phyloP scores from a whole-genome alignment of 2,888 invertebrate genomes.

The Tipula vernalis region DNA sequence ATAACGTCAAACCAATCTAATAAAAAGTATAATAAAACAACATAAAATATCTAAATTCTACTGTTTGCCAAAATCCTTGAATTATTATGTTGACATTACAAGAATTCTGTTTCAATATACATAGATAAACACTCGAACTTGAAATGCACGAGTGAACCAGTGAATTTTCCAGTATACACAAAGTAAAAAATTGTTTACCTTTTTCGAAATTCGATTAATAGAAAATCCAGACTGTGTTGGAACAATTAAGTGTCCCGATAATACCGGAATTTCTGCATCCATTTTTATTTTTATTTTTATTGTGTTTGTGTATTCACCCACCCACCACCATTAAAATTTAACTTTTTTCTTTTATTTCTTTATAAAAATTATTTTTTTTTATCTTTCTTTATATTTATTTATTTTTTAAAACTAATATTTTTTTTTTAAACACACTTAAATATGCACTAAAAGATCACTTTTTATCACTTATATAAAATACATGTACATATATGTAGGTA shows the following conservation, averaged over 20 bases:
- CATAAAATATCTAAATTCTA: not conserved
- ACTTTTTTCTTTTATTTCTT: not conserved
- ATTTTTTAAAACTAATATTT: not conserved
- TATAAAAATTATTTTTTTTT: not conserved
- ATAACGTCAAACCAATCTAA: not conserved
- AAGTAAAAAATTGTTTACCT: conserved; percentile 37
- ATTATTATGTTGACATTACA: not conserved
- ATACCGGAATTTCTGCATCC: conserved; percentile 63
- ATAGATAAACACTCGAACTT: not conserved
- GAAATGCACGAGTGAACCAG: not conserved
- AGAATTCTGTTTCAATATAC: not conserved
- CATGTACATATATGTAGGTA: not conserved
- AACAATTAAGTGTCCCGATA: conserved; percentile 59
- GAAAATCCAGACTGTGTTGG: conserved; percentile 51
- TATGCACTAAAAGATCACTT: not conserved
- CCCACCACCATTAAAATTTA: not conserved
- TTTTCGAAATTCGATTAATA: conserved; percentile 64
- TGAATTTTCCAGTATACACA: conserved; percentile 15
- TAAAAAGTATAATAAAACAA: conserved; percentile 6
- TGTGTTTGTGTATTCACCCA: conserved; percentile 11
- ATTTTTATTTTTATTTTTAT: conserved; percentile 30
- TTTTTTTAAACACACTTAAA: not conserved
- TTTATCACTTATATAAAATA: not conserved
- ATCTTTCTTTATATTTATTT: not conserved
- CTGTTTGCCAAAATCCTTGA: not conserved